These are phyloP conservation scores for Acromyrmex charruanus DNA, from an alignment of 1,140 invertebrate species.

Conservation along the genomic window DNA sequence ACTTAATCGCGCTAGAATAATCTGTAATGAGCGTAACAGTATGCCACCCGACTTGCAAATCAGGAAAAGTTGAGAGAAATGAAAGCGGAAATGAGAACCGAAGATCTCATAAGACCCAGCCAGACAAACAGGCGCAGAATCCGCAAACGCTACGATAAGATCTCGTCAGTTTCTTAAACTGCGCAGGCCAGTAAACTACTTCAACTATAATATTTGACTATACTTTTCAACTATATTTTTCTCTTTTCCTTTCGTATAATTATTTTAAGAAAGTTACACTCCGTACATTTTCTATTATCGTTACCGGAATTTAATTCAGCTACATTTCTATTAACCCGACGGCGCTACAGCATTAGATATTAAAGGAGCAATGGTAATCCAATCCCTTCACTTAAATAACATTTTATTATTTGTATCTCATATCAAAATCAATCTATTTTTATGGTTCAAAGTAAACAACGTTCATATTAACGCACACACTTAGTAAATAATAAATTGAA, in stretches of 20 bases:
- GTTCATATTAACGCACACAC: too few relatives aligned
- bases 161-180: neutral
- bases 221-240: too few relatives aligned
- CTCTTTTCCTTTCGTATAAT: neutral
- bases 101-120: constrained; percentile 7
- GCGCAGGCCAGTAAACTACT: neutral
- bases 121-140: constrained; percentile 2
- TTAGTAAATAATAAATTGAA: too few relatives aligned
- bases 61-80: constrained; percentile 29
- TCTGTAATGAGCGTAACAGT: constrained; percentile 54
- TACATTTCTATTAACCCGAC: neutral
- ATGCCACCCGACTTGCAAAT: constrained; percentile 9
- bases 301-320: neutral
- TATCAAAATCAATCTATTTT: too few relatives aligned
- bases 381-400: too few relatives aligned
- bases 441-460: too few relatives aligned
- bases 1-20: constrained; percentile 35
- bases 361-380: too few relatives aligned
- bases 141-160: neutral
- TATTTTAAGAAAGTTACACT: neutral
- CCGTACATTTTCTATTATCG: neutral
- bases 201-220: neutral
- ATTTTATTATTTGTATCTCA: too few relatives aligned
- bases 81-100: constrained; percentile 53
- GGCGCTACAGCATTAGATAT: too few relatives aligned